Conservation (phyloP, 2,113 vertebrate species). For the Perognathus longimembris region DNA sequence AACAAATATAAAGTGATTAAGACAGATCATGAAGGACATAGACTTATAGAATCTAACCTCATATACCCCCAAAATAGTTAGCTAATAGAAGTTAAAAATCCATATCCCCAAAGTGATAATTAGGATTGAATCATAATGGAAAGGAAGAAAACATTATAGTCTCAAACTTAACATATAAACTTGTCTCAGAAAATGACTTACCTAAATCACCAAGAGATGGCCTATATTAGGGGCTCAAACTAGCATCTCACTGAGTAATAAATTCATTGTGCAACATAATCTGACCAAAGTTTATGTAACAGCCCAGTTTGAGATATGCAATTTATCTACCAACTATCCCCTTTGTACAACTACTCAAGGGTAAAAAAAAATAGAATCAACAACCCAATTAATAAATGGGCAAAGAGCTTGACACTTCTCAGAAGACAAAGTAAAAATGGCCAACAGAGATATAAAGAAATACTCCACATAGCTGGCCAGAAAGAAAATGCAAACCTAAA, state of each 20-base stretch:
- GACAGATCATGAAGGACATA: background rate
- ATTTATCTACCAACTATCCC: background rate
- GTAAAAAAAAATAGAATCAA: too few relatives aligned
- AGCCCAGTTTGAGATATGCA: background rate
- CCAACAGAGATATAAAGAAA: too few relatives aligned
- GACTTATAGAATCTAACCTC: background rate
- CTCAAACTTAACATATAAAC: background rate
- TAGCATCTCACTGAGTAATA: background rate
- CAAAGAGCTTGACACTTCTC: too few relatives aligned
- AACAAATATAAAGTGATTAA: background rate
- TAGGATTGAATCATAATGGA: background rate
- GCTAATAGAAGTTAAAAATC: background rate
- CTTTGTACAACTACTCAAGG: too few relatives aligned
- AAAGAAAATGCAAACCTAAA: too few relatives aligned
- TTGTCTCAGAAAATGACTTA: background rate
- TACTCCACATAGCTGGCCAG: too few relatives aligned
- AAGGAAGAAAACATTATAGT: background rate
- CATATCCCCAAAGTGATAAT: background rate
- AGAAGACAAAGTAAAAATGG: too few relatives aligned
- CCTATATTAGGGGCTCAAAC: background rate
- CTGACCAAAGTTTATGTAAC: background rate
- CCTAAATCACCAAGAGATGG: background rate
- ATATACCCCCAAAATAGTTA: background rate
- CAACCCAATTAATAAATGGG: too few relatives aligned
- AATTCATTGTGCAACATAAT: background rate